Conservation (phyloP, 2,888 invertebrate species). For the Theretra japonica region DNA sequence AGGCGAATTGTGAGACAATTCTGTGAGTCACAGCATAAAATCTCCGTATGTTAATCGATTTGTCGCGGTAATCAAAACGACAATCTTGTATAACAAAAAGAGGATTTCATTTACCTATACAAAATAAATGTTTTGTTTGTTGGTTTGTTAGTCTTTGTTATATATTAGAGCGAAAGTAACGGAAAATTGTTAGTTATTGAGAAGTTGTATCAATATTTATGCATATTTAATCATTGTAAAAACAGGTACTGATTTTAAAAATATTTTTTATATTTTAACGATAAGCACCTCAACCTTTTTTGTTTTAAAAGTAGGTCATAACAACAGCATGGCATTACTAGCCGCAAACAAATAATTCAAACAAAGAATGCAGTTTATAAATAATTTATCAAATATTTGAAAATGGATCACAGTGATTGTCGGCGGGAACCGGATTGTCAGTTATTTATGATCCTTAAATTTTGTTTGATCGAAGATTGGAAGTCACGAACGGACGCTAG, state of each 20-base stretch:
- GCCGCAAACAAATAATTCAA: too few relatives aligned
- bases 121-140: background rate
- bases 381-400: too few relatives aligned
- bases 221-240: too few relatives aligned
- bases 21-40: slow-evolving; percentile 14
- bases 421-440: background rate
- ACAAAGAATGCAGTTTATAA: too few relatives aligned
- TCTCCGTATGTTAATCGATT: slow-evolving; percentile 18
- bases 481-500: slow-evolving; percentile 14
- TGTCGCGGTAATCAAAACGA: background rate
- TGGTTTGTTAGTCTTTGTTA: background rate
- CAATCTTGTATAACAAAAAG: background rate
- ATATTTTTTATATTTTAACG: too few relatives aligned
- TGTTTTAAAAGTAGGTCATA: too few relatives aligned
- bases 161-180: background rate
- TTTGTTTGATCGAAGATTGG: background rate
- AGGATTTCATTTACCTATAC: background rate
- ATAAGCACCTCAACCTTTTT: too few relatives aligned
- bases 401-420: background rate
- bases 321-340: too few relatives aligned
- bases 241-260: too few relatives aligned
- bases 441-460: background rate
- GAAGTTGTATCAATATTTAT: background rate
- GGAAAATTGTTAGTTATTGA: background rate
- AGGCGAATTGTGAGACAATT: slow-evolving; percentile 13